These are phyloP conservation scores for Mimumesa dahlbomi DNA, from an alignment of 2,888 invertebrate species.

Conservation along the genomic window DNA sequence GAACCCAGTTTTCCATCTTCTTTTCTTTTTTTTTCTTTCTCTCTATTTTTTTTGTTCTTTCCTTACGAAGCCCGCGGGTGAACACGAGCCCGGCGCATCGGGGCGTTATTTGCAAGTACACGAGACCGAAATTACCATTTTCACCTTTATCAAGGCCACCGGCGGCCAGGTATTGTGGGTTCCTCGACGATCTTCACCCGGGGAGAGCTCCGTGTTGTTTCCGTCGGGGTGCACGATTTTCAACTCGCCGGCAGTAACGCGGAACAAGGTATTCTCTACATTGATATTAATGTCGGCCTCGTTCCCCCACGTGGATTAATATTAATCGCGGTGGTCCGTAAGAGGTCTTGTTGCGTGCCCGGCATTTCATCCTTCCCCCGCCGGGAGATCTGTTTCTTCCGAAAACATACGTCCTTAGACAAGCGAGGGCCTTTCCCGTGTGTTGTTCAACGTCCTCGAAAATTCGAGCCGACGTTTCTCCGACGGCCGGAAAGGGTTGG, in stretches of 20 bases:
- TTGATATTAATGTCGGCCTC: slow-evolving; percentile 73
- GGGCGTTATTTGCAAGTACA: slow-evolving; percentile 28
- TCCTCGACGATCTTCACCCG: background rate
- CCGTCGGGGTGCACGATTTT: slow-evolving; percentile 16
- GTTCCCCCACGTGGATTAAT: slow-evolving; percentile 67
- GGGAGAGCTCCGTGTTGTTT: background rate
- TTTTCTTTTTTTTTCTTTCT: no score
- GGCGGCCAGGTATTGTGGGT: slow-evolving; percentile 3
- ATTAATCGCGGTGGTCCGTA: slow-evolving; percentile 66
- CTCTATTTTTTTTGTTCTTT: no score
- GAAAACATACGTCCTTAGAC: slow-evolving; percentile 65
- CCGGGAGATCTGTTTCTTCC: slow-evolving; percentile 51
- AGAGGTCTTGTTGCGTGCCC: slow-evolving; percentile 49
- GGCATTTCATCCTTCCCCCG: slow-evolving; percentile 9
- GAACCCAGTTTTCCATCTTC: background rate
- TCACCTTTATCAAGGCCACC: slow-evolving; percentile 31
- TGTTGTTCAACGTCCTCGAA: slow-evolving; percentile 59
- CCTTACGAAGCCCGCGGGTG: slow-evolving; percentile 1
- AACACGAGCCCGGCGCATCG: slow-evolving; percentile 20
- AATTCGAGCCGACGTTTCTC: slow-evolving; percentile 57
- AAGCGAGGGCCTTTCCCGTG: slow-evolving; percentile 23
- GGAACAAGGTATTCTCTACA: slow-evolving; percentile 47
- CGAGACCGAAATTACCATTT: slow-evolving; percentile 48
- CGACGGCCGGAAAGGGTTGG: slow-evolving; percentile 43
- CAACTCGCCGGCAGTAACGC: slow-evolving; percentile 5